Percentiles rank a stretch among this genome's conserved stretches.
Conservation (phyloP, 1,140 invertebrate species). For the Stegodyphus mimosarum region DNA sequence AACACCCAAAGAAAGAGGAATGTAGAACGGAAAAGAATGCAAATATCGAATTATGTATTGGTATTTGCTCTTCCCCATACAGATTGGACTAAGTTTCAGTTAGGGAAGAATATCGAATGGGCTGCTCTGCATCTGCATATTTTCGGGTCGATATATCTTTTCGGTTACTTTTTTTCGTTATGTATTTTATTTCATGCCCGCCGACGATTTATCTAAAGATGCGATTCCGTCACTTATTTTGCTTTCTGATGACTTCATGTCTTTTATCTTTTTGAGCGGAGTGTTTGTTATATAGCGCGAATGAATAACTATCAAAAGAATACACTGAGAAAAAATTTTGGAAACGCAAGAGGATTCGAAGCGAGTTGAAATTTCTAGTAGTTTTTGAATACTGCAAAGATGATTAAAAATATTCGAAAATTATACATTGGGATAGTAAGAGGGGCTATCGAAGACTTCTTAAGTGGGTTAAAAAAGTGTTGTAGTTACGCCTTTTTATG, state of each 20-base stretch:
- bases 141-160: constrained; percentile 53
- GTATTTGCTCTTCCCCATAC: constrained; percentile 49
- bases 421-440: too few relatives aligned
- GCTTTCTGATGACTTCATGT: constrained; percentile 57
- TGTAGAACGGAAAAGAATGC: constrained; percentile 52
- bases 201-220: constrained; percentile 57
- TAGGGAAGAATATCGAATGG: constrained; percentile 55
- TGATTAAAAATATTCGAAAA: too few relatives aligned
- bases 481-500: too few relatives aligned
- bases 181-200: constrained; percentile 44
- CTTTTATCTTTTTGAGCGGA: constrained; percentile 34
- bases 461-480: too few relatives aligned
- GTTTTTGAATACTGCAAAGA: too few relatives aligned
- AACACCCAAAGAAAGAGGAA: constrained; percentile 57
- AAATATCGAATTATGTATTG: constrained; percentile 62
- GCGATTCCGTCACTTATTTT: constrained; percentile 50
- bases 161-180: not conserved
- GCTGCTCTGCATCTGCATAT: constrained; percentile 35
- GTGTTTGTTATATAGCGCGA: not conserved
- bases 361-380: too few relatives aligned
- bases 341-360: too few relatives aligned
- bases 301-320: too few relatives aligned
- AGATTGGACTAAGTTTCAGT: constrained; percentile 53
- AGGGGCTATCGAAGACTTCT: too few relatives aligned
- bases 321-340: too few relatives aligned